Evolutionary conservation across 2,797 vertebrate genomes (phyloP), one percentile per base, ranked within the genome.

Genomic region (Parambassis ranga): DNA sequence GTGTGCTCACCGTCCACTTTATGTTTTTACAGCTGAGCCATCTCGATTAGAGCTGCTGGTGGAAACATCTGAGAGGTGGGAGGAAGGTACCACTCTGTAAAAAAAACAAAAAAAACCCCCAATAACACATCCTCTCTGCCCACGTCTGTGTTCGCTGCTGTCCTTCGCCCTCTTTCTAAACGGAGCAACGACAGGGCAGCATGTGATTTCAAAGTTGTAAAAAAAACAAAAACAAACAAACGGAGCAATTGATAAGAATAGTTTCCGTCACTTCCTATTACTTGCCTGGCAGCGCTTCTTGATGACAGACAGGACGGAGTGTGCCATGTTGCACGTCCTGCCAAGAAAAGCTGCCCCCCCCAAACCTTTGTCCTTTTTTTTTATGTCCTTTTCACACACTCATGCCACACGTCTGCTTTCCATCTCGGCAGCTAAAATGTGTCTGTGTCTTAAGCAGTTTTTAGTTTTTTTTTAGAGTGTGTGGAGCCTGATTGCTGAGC

Each of bases 211-310:
- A 15, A 44, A 18, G 23, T 26, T 44, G 43, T 60, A 14, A 46
- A n/a, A n/a, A n/a, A n/a, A n/a, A n/a, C n/a, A n/a, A n/a, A n/a
- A n/a, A n/a, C n/a, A n/a, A n/a, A n/a, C n/a, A n/a, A n/a, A n/a
- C n/a, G n/a, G n/a, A n/a, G n/a, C n/a, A n/a, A n/a, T n/a, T n/a
- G n/a, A n/a, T n/a, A n/a, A n/a, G n/a, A n/a, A n/a, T n/a, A n/a
- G n/a, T n/a, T n/a, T n/a, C n/a, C n/a, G 27, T 65, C 72, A 10
- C 49, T 27, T 78, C 16, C 3, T 35, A 20, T 53, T 20, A 23
- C 35, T 11, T 19, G 5, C 27, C 3, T 10, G 10, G 28, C 38
- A 41, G 28, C 27, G 14, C 26, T 38, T 1, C n/a, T n/a, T n/a
- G 33, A 39, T 43, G 41, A 56, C 50, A 27, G 31, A n/a, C n/a